Percentiles rank a stretch among this genome's conserved stretches.
phyloP scores from a whole-genome alignment of 64 coral and sea anemone genomes.

The Exaiptasia diaphana region DNA sequence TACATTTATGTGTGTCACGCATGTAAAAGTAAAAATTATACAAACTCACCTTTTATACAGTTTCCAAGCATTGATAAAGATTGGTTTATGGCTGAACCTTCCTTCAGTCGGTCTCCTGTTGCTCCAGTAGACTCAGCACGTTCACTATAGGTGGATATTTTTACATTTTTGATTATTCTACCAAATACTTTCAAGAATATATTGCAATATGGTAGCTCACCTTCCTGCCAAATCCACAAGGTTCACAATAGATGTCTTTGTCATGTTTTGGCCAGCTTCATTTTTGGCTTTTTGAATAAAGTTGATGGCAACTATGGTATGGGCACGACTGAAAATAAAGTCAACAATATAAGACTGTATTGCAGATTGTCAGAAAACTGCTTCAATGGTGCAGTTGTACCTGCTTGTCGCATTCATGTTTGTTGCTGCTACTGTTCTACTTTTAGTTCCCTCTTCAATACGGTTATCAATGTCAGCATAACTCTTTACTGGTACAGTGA shows the following conservation, averaged over 20 bases:
- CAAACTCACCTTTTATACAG: conserved; percentile 74
- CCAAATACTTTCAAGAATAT: not conserved
- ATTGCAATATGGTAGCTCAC: conserved; percentile 21
- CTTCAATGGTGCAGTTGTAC: not conserved
- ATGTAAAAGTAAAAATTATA: too few relatives aligned
- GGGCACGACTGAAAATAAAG: conserved; percentile 65
- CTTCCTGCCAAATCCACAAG: conserved; percentile 91
- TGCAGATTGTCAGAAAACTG: not conserved
- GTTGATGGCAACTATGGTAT: conserved; percentile 90
- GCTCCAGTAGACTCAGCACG: conserved; percentile 91
- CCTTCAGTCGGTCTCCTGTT: conserved; percentile 89
- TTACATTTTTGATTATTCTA: not conserved
- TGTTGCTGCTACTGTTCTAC: conserved; percentile 89
- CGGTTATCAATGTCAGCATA: conserved; percentile 88
- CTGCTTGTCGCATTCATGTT: conserved; percentile 99
- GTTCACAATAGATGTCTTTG: conserved; percentile 84
- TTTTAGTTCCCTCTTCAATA: conserved; percentile 86
- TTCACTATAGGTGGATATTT: conserved; percentile 34
- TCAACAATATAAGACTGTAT: not conserved
- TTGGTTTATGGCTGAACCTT: conserved; percentile 86
- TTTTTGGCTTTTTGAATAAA: conserved; percentile 85
- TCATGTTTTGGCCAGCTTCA: conserved; percentile 78
- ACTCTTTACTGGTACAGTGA: conserved; percentile 85
- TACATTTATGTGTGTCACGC: too few relatives aligned
- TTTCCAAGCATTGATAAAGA: conserved; percentile 89